Evolutionary conservation across 2,113 vertebrate species (phyloP).

Genomic region (western clawed frog (Xenopus tropicalis)): DNA sequence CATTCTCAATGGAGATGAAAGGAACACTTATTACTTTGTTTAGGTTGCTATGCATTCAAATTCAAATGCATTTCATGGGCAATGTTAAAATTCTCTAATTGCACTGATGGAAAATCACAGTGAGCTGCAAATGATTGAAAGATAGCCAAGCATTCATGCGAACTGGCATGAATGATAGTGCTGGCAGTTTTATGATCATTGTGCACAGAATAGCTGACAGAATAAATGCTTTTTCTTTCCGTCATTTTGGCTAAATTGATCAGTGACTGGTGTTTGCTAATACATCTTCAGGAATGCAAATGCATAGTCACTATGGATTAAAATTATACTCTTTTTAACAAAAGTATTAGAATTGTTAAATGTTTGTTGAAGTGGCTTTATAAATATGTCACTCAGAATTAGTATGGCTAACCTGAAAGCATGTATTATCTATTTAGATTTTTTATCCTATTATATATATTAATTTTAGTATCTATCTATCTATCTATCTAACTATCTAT

Average conservation of each 20-base stretch:
- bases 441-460: neutral
- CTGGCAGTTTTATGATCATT: conserved; percentile 45
- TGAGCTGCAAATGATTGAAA: conserved; percentile 48
- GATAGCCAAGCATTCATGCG: conserved; percentile 41
- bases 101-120: conserved; percentile 47
- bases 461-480: too few species aligned
- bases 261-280: conserved; percentile 26
- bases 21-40: conserved; percentile 31
- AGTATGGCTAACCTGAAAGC: neutral
- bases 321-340: conserved; percentile 13
- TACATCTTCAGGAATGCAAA: conserved; percentile 7
- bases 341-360: neutral
- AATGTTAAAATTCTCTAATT: conserved; percentile 46
- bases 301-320: neutral
- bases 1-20: conserved; percentile 21
- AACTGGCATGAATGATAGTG: conserved; percentile 45
- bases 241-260: conserved; percentile 34
- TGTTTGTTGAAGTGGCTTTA: conserved; percentile 2
- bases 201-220: conserved; percentile 46
- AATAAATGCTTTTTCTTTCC: conserved; percentile 44
- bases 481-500: too few species aligned
- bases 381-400: neutral
- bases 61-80: conserved; percentile 28
- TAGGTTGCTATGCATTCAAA: conserved; percentile 29
- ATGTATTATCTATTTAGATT: neutral